Evolutionary conservation across 1,140 invertebrate species (phyloP).

Genomic region (Apolygus lucorum): DNA sequence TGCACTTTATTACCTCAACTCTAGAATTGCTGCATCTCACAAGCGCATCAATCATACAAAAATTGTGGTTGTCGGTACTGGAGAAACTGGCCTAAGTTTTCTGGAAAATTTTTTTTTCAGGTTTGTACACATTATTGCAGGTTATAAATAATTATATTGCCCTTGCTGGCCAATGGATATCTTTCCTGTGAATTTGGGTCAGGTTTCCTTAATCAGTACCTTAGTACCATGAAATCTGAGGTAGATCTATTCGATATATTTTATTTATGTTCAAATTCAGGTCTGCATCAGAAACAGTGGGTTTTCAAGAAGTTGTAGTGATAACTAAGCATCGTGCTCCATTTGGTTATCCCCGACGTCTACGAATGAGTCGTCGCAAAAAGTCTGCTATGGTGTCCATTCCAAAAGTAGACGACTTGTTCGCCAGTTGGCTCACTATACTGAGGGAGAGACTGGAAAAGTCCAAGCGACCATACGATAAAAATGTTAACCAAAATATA

Average conservation of each 20-base stretch:
- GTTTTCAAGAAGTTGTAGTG: constrained; percentile 3
- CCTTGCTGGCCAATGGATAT: too few relatives aligned
- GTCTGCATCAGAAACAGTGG: neutral
- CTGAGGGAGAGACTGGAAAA: constrained; percentile 44
- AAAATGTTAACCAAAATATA: constrained; percentile 49
- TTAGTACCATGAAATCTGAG: too few relatives aligned
- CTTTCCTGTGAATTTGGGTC: too few relatives aligned
- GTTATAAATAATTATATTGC: too few relatives aligned
- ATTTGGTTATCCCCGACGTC: neutral
- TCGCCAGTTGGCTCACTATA: constrained; percentile 2
- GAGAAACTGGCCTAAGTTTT: constrained; percentile 57
- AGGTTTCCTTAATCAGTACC: too few relatives aligned
- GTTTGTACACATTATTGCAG: too few relatives aligned
- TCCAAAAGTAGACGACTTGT: neutral
- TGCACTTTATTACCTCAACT: constrained; percentile 42
- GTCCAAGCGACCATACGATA: constrained; percentile 31
- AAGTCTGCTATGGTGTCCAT: neutral
- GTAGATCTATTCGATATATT: neutral
- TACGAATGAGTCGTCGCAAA: neutral
- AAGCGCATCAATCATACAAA: constrained; percentile 47
- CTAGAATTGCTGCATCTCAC: constrained; percentile 40
- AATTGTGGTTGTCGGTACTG: constrained; percentile 65
- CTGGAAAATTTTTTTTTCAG: constrained; percentile 54
- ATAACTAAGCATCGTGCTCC: neutral
- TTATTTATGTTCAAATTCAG: neutral